These are phyloP conservation scores for Turnix velox DNA, from an alignment of 2,113 vertebrate genomes.

Conservation along the genomic window DNA sequence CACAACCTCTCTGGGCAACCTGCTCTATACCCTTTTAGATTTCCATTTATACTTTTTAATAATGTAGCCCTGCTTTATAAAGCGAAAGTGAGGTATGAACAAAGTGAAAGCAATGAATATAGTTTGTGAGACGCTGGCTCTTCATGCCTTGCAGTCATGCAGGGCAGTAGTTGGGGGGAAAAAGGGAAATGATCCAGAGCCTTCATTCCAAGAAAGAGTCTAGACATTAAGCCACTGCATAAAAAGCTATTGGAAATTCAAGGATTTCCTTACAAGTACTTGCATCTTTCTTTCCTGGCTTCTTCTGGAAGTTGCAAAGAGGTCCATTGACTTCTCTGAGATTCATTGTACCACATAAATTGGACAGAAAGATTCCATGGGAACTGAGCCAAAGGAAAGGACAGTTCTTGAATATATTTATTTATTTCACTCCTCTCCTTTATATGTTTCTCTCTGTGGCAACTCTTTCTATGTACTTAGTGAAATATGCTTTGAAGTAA, in stretches of 20 bases:
- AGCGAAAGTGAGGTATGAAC: neutral
- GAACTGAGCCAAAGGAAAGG: neutral
- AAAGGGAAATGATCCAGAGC: neutral
- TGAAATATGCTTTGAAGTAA: slow-evolving; percentile 17
- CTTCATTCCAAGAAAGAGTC: slow-evolving; percentile 45
- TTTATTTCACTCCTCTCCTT: slow-evolving; percentile 4
- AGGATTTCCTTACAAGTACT: slow-evolving; percentile 51
- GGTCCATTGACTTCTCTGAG: neutral
- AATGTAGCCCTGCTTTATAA: neutral
- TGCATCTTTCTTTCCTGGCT: slow-evolving; percentile 56
- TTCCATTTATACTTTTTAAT: neutral
- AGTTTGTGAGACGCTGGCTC: neutral
- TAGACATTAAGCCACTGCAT: slow-evolving; percentile 37
- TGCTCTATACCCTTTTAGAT: neutral
- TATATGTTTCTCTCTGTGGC: neutral
- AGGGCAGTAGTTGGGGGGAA: neutral
- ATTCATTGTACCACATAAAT: neutral
- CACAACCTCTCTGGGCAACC: too few species aligned
- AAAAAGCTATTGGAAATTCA: slow-evolving; percentile 32
- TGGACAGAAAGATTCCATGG: neutral
- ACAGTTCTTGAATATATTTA: neutral
- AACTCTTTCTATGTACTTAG: neutral
- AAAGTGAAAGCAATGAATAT: neutral
- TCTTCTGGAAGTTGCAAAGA: slow-evolving; percentile 10
- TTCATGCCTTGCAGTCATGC: neutral